A percentile compares a stretch with the other conserved stretches of the same genome.
phyloP scores from a whole-genome alignment of 2,797 vertebrate genomes.

The Parambassis ranga region DNA sequence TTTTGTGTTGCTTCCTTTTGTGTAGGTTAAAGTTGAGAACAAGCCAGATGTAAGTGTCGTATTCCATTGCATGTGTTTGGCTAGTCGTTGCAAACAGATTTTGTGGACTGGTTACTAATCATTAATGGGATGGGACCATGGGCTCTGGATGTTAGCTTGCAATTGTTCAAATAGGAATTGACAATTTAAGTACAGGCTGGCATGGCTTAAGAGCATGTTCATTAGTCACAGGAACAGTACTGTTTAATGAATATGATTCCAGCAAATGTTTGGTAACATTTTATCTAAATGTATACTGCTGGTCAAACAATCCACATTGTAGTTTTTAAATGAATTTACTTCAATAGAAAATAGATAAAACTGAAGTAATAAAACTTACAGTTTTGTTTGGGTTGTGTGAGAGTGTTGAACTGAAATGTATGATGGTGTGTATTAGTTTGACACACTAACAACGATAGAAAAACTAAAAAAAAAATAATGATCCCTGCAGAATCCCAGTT shows the following conservation, averaged over 20 bases:
- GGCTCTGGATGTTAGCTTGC: no score
- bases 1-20: slow-evolving; percentile 57
- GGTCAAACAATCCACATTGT: background rate
- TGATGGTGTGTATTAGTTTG: no score
- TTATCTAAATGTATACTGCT: background rate
- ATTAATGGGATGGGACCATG: no score
- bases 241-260: background rate
- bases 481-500: background rate
- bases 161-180: background rate
- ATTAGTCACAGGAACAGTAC: background rate
- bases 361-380: no score
- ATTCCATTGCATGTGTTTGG: slow-evolving; percentile 29
- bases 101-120: slow-evolving; percentile 8
- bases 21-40: slow-evolving; percentile 94
- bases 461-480: slow-evolving; percentile 6
- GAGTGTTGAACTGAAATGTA: no score
- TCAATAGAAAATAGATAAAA: no score
- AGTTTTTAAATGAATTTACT: background rate
- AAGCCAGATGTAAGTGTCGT: slow-evolving; percentile 89
- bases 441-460: no score
- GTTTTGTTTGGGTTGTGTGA: no score
- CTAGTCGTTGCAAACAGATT: background rate
- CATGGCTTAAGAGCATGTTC: background rate
- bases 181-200: no score
- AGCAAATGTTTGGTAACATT: background rate